Evolutionary conservation across 2,113 vertebrate species (phyloP).

Genomic region (Haliaeetus leucogaster): DNA sequence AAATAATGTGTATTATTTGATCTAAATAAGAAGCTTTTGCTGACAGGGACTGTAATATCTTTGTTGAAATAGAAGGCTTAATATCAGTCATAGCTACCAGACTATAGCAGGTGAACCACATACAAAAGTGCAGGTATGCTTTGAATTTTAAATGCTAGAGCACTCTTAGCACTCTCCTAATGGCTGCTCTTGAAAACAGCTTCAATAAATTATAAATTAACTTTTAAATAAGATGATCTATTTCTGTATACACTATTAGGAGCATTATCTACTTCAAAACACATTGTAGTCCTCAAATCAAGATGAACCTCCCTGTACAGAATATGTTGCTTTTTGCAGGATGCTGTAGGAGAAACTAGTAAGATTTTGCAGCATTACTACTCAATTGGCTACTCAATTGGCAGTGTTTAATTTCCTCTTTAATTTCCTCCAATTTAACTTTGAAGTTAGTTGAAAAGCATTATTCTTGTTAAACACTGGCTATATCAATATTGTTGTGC

Average conservation of each 20-base stretch:
- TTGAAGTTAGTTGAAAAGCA: not conserved
- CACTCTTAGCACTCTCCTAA: not conserved
- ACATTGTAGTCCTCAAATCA: not conserved
- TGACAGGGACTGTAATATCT: not conserved
- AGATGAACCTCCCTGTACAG: not conserved
- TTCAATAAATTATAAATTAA: not conserved
- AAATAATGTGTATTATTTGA: not conserved
- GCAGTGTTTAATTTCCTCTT: not conserved
- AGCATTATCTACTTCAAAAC: not conserved
- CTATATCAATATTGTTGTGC: not conserved
- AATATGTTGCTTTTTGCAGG: not conserved
- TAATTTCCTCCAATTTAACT: not conserved
- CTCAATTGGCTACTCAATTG: not conserved
- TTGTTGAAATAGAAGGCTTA: not conserved
- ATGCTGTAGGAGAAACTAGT: not conserved
- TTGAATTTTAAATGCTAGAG: not conserved
- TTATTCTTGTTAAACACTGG: not conserved
- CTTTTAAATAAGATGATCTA: not conserved
- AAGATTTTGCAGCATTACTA: not conserved
- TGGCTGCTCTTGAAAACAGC: not conserved
- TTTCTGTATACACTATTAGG: not conserved
- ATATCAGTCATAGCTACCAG: not conserved
- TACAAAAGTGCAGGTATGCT: not conserved
- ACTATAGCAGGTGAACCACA: not conserved
- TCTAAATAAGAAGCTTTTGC: not conserved